Evolutionary conservation across 2,113 vertebrate genomes (phyloP).

Genomic region (Anser brachyrhynchus): DNA sequence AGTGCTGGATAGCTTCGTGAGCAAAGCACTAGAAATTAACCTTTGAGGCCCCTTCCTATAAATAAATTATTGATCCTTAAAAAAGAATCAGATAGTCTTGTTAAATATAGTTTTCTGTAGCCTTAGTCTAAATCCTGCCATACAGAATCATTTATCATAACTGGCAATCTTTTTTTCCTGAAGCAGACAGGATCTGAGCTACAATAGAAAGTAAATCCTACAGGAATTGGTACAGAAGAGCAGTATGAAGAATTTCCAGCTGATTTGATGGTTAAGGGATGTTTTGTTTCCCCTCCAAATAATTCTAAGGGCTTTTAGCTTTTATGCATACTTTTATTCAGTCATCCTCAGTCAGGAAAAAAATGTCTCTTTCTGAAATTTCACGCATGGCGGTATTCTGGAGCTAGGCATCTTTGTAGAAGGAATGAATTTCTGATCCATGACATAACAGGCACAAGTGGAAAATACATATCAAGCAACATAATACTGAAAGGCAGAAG

Average conservation of each 20-base stretch:
- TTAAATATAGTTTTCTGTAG: neutral
- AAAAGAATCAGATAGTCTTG: neutral
- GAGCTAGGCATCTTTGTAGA: neutral
- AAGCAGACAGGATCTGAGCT: neutral
- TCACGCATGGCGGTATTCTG: neutral
- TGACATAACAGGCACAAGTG: constrained; percentile 17
- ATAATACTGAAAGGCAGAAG: neutral
- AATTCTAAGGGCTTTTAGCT: constrained; percentile 28
- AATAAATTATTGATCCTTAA: constrained; percentile 58
- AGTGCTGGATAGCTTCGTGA: neutral
- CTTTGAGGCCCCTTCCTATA: neutral
- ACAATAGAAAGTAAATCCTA: neutral
- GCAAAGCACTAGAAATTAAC: constrained; percentile 61
- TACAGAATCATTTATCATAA: neutral
- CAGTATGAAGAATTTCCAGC: constrained; percentile 30
- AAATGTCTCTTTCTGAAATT: neutral
- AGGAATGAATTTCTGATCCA: constrained; percentile 23
- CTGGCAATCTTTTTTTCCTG: neutral
- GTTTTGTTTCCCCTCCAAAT: constrained; percentile 37
- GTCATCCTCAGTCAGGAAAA: constrained; percentile 14
- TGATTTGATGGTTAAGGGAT: neutral
- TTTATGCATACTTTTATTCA: constrained; percentile 32
- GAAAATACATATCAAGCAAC: neutral
- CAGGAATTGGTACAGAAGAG: neutral
- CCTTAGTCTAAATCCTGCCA: neutral